Percentiles rank a stretch among this genome's conserved stretches.
Evolutionary conservation across 2,888 invertebrate genomes (phyloP).

Genomic region (Tachina fera): DNA sequence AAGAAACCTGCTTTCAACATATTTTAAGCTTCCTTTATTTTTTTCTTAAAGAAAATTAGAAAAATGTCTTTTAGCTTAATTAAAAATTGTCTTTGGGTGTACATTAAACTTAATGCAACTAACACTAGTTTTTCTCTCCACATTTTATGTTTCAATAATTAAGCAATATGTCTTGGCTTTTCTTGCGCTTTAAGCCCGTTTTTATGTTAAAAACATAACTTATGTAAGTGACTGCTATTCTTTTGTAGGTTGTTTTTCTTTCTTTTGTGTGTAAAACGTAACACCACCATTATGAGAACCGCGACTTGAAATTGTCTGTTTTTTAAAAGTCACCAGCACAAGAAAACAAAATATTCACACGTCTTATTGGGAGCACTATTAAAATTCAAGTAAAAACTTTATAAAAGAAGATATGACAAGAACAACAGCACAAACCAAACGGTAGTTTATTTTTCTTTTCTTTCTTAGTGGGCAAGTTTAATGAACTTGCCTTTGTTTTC

Average conservation of each 20-base stretch:
- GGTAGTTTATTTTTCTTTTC: constrained; percentile 19
- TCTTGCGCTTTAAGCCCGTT: constrained; percentile 14
- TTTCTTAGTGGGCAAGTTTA: constrained; percentile 29
- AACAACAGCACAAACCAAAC: constrained; percentile 4
- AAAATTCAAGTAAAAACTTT: constrained; percentile 3
- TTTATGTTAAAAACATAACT: not conserved
- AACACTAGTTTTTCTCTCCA: constrained; percentile 26
- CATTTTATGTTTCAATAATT: constrained; percentile 8
- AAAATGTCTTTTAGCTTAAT: not conserved
- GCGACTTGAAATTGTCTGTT: not conserved
- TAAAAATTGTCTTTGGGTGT: constrained; percentile 1
- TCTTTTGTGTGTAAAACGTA: not conserved
- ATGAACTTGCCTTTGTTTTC: constrained; percentile 17
- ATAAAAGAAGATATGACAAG: constrained; percentile 22
- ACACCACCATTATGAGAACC: constrained; percentile 2
- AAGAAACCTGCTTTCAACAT: not conserved
- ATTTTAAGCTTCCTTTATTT: not conserved
- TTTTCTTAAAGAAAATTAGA: not conserved
- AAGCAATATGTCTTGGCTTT: constrained; percentile 11
- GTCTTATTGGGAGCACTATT: constrained; percentile 30
- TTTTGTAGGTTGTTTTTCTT: not conserved
- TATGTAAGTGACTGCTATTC: not conserved
- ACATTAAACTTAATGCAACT: not conserved
- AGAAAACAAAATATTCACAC: constrained; percentile 41
- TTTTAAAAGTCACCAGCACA: not conserved